Base-by-base conservation (phyloP, 2,113 vertebrate genomes). In the Antigone vipio region DNA sequence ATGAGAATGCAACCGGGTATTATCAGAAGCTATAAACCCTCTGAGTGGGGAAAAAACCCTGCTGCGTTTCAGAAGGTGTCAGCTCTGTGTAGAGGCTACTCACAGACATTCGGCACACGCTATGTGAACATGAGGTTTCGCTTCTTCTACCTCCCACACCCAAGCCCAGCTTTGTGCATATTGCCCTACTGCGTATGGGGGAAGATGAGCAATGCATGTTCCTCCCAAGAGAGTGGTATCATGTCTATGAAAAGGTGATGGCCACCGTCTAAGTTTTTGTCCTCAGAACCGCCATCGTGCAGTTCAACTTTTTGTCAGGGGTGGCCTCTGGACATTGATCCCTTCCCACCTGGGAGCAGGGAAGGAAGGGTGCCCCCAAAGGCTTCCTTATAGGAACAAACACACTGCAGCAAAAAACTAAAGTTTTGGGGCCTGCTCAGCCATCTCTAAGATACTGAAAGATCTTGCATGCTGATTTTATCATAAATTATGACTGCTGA, bases 161-260 rank as follows among this genome's bases (percentile, higher is more conserved):
- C 9, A 40, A 69, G 38, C 19, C 18, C 59, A 42, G n/a, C 59
- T 73, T 66, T 56, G 22, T 80, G 47, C 79, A 47, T n/a, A 64
- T 8, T 73, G 50, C 44, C 53, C 20, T 22, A 11, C 4, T 2
- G 2, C 32, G 74, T 34, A 34, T 1, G 15, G 15, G 11, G 16
- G 22, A 21, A 47, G 52, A 83, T 2, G 4, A 6, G 7, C 16
- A 30, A 50, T 5, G 6, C 15, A 5, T 45, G 63, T 79, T 53
- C 42, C 29, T 55, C 27, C 55, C 0, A 0, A 42, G 21, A 63
- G 15, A 23, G 10, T 29, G 42, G 11, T 5, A 64, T 2, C n/a
- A 40, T 44, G 40, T 27, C 68, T 66, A 19, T 44, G 38, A 90
- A 73, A 49, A 3, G 6, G 30, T 30, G 66, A 83, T 76, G 34